These are phyloP conservation scores for Hyalella azteca DNA, from an alignment of 2,888 invertebrate species.

Conservation along the genomic window DNA sequence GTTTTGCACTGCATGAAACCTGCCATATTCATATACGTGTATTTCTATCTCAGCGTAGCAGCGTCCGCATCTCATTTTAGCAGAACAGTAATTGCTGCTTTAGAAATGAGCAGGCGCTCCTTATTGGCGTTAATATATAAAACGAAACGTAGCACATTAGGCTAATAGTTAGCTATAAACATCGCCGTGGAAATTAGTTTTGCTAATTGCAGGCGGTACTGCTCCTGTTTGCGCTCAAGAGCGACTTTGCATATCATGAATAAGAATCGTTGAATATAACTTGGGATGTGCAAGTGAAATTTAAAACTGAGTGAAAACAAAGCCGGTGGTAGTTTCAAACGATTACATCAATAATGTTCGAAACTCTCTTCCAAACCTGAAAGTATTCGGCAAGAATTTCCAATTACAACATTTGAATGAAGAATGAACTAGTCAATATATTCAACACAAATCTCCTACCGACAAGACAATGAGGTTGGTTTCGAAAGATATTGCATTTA, in stretches of 20 bases:
- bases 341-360: background rate
- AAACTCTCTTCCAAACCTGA: background rate
- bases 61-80: background rate
- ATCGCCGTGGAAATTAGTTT: background rate
- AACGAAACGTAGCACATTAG: background rate
- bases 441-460: no score
- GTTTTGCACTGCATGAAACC: background rate
- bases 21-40: background rate
- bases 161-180: background rate
- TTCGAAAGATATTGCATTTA: no score
- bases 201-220: background rate
- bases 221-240: background rate
- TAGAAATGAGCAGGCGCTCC: background rate
- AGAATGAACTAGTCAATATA: no score
- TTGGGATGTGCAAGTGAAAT: background rate
- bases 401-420: background rate
- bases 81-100: background rate
- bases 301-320: no score
- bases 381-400: background rate
- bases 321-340: background rate
- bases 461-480: no score
- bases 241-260: background rate
- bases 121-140: background rate
- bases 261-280: background rate
- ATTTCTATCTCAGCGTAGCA: background rate